Evolutionary conservation across 2,797 vertebrate genomes (phyloP), one percentile per base, ranked within the genome.

Genomic region (Denticeps clupeoides): DNA sequence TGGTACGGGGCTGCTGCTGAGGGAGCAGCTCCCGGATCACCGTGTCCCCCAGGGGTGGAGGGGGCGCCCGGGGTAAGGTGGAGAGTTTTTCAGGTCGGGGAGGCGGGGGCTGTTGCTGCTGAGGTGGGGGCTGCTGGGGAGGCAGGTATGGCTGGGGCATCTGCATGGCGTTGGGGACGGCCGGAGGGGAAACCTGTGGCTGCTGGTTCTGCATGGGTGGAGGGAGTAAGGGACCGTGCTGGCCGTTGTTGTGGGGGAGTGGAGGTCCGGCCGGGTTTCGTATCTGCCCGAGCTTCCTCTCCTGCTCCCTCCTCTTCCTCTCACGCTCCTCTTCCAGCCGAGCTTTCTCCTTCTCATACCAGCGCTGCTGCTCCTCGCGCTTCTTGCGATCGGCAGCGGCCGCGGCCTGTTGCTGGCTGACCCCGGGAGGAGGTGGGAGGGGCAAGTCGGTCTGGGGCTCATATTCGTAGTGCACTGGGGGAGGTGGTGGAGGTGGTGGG

Each of bases 261-360:
- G 83, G 83, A 1, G 91, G 80, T 68, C 82, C 77, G 7, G 89
- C 69, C 2, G 86, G 89, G 25, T 85, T 77, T 52, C 90, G 87
- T 67, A 95, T 87, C 72, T 97, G 93, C 4, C 90, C 93, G 69
- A 94, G 65, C 71, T 91, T 93, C 53, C 90, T 84, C 70, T 97
- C 94, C 72, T 97, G 94, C 64, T 97, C 93, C 10, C 91, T 72
- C 53, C 87, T 90, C 72, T 94, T 94, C 65, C 93, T 78, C 52
- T 99, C 92, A 32, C 94, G 82, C 61, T 99, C 95, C 55, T 99
- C 95, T 55, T 97, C 95, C 45, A 99, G 82, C 3, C 93, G 87
- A 0, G 95, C 95, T 25, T 99, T 99, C 70, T 98, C 95, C 62
- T 96, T 97, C 68, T 99, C 95, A 63, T 99, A 99, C 95, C 95